Evolutionary conservation across 1,140 invertebrate species (phyloP), one percentile per base, ranked within the genome.

Genomic region (Proctacanthus coquilletti): DNA sequence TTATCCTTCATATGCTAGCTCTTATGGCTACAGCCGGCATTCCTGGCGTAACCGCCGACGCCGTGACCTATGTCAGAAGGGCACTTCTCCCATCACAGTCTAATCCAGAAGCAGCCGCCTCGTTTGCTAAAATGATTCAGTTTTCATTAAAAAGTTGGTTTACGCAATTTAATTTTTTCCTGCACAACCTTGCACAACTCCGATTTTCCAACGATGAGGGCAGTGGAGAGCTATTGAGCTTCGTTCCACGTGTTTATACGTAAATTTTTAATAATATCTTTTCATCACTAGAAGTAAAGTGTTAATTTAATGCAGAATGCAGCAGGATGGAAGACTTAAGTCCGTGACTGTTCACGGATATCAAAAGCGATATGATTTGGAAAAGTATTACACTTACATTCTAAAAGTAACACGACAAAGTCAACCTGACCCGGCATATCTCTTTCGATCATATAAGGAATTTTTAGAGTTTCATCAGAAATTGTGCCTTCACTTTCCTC

Each of bases 301-400:
- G 2, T 4, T 5, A 19, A 11, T 11, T 33, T 21, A 50, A 53
- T 61, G 31, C 51, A 91, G 85, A 41, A 79, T 86, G 72, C 70
- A 80, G 34, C 80, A 81, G 60, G 94, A 98, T 66, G 94, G 93
- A 9, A 74, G 81, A 18, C 74, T 98, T 34, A 75, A 72, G n/a
- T 74, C 71, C 38, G 83, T 95, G 2, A 76, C 81, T 59, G 84
- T 97, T 8, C 72, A 84, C 33, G 79, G 80, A 34, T 94, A 78
- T 60, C 84, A 94, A 64, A 98, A 98, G 60, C 75, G 89, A 44
- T 95, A 94, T 57, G 87, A 89, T 60, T 92, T 92, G 17, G 92
- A 97, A 53, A 98, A 98, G 66, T 91, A 94, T 66, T 98, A 98
- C 62, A 88, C 96, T 51, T 98, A 94, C 60, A 83, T 93, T 47